These are phyloP conservation scores for Trichopria drosophilae DNA, from an alignment of 2,888 invertebrate genomes.

Conservation along the genomic window DNA sequence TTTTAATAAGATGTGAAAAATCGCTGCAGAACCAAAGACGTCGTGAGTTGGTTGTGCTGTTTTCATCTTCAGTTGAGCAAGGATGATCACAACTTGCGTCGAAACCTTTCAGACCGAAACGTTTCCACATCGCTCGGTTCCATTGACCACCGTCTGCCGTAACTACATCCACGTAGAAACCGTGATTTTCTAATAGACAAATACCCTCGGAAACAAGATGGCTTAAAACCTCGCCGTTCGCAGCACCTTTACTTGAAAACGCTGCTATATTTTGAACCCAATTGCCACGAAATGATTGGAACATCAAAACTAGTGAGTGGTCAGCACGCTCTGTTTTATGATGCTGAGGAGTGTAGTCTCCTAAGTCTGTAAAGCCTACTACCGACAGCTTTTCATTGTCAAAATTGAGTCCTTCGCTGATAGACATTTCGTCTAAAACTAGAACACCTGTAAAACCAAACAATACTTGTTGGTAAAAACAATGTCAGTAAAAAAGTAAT, in stretches of 20 bases:
- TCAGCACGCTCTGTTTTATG: constrained; percentile 33
- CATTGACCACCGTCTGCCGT: constrained; percentile 40
- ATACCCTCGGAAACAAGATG: constrained; percentile 40
- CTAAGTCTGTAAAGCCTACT: constrained; percentile 37
- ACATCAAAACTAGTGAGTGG: constrained; percentile 43
- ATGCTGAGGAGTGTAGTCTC: constrained; percentile 34
- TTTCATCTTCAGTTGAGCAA: background rate
- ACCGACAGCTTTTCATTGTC: constrained; percentile 30
- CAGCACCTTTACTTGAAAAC: constrained; percentile 29
- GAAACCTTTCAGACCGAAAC: constrained; percentile 29
- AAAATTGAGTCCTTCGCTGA: constrained; percentile 34
- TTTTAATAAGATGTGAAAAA: constrained; percentile 40
- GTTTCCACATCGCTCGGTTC: constrained; percentile 40
- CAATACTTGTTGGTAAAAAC: too few relatives aligned
- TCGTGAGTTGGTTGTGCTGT: constrained; percentile 14
- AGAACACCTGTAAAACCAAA: constrained; percentile 30
- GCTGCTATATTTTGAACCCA: constrained; percentile 37
- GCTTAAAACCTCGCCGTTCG: constrained; percentile 34
- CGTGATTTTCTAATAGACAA: constrained; percentile 33
- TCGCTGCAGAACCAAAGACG: constrained; percentile 40
- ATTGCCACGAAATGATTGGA: constrained; percentile 36
- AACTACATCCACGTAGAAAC: constrained; percentile 38
- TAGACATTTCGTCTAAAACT: constrained; percentile 38
- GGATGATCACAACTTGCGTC: constrained; percentile 38
- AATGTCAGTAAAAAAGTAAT: too few relatives aligned